Evolutionary conservation across 2,113 vertebrate species (phyloP), one percentile per base, ranked within the genome.

Genomic region (Lagopus muta): DNA sequence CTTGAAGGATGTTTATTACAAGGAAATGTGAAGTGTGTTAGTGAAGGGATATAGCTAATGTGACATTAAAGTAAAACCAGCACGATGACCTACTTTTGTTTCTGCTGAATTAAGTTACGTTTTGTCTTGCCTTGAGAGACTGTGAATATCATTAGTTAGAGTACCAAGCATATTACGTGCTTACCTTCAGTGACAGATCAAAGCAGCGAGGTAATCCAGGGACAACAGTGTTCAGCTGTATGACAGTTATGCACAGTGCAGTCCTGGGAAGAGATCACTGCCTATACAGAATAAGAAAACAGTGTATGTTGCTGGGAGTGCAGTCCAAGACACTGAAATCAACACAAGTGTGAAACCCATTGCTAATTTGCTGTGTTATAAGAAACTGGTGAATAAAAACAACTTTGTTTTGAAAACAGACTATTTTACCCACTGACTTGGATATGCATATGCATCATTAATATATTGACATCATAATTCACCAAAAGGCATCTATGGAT

Each of bases 401-500:
- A 5, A 1, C 12, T 75, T 14, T 3, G 20, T 69, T 65, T 18
- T 25, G 24, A 55, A 65, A 47, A 2, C 1, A 47, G 76, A 8
- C 12, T 38, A 19, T 6, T 27, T 32, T 65, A 21, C 38, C 30
- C 24, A 36, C 1, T 7, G 47, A 9, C 8, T 0, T 52, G 55
- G n/a, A 21, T 21, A 6, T 0, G 4, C 36, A 8, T 6, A 13
- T 1, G 1, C 3, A 55, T 24, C 60, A 28, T 21, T 24, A 10
- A 20, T 5, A 28, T 4, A 18, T 1, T 48, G 21, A 21, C 7
- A 20, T 3, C 9, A 1, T 5, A 55, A 0, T 8, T 67, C 32
- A 25, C 43, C 38, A 45, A 0, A 0, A 0, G 21, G 8, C 22
- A 2, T 12, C 15, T 13, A 6, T 28, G 13, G 10, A 14, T 13